A percentile compares a stretch with the other conserved stretches of the same genome.
Evolutionary conservation across 2,888 invertebrate genomes (phyloP).

Genomic region (Cepaea hortensis): DNA sequence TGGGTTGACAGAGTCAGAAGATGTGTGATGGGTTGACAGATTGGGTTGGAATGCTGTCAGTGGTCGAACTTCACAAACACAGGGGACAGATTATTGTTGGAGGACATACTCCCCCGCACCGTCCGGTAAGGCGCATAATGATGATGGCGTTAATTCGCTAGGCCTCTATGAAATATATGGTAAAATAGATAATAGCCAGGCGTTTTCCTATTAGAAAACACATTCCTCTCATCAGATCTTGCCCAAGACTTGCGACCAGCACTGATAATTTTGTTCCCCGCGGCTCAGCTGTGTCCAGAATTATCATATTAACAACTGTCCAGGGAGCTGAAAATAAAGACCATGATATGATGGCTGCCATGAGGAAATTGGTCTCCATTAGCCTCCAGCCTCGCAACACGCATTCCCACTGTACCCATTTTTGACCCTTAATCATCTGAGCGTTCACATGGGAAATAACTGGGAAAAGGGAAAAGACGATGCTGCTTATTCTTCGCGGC

Average conservation of each 20-base stretch:
- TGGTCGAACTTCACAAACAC: too few species aligned
- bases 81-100: too few species aligned
- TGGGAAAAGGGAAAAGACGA: not conserved
- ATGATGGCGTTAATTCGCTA: too few species aligned
- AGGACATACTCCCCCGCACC: too few species aligned
- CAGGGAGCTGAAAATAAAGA: conserved; percentile 1
- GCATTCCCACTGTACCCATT: not conserved
- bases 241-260: not conserved
- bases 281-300: not conserved
- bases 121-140: too few species aligned
- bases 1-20: too few species aligned
- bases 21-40: too few species aligned
- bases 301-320: conserved; percentile 40
- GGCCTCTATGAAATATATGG: too few species aligned
- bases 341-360: conserved; percentile 28
- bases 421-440: conserved; percentile 12
- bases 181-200: too few species aligned
- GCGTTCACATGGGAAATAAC: conserved; percentile 28
- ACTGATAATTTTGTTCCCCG: not conserved
- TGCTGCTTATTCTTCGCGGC: not conserved
- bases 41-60: too few species aligned
- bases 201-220: too few species aligned
- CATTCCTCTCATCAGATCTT: not conserved
- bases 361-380: conserved; percentile 38
- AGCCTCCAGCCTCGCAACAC: conserved; percentile 22